Conservation (phyloP, 2,888 invertebrate genomes). For the Pardosa pseudoannulata region DNA sequence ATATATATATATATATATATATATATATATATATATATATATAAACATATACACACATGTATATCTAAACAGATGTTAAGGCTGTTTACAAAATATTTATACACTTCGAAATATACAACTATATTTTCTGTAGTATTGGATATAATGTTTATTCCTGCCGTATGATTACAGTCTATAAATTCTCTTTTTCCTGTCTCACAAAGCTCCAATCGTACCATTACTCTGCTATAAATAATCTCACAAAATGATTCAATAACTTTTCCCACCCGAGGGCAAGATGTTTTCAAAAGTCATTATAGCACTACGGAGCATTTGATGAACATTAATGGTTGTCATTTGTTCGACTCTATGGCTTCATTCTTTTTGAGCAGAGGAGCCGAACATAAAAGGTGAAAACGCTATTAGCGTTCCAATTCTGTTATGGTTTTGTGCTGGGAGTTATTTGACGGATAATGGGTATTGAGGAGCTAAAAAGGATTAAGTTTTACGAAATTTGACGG, state of each 20-base stretch:
- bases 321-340: slow-evolving; percentile 62
- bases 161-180: too few species aligned
- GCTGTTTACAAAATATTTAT: too few species aligned
- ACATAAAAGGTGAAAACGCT: neutral
- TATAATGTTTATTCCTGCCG: too few species aligned
- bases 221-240: slow-evolving; percentile 42
- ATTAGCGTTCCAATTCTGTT: neutral
- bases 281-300: slow-evolving; percentile 58
- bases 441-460: neutral
- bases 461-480: neutral
- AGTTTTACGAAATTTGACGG: too few species aligned
- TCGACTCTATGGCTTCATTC: slow-evolving; percentile 20
- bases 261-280: slow-evolving; percentile 10
- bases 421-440: neutral
- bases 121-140: too few species aligned
- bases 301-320: slow-evolving; percentile 55
- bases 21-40: too few species aligned
- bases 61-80: too few species aligned
- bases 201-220: neutral
- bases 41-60: too few species aligned
- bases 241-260: slow-evolving; percentile 62
- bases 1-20: too few species aligned
- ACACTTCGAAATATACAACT: too few species aligned
- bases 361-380: neutral
- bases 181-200: neutral